A percentile compares a stretch with the other conserved stretches of the same genome.
Conservation (phyloP, 2,888 invertebrate genomes). For the Torymus aiolomorphi region DNA sequence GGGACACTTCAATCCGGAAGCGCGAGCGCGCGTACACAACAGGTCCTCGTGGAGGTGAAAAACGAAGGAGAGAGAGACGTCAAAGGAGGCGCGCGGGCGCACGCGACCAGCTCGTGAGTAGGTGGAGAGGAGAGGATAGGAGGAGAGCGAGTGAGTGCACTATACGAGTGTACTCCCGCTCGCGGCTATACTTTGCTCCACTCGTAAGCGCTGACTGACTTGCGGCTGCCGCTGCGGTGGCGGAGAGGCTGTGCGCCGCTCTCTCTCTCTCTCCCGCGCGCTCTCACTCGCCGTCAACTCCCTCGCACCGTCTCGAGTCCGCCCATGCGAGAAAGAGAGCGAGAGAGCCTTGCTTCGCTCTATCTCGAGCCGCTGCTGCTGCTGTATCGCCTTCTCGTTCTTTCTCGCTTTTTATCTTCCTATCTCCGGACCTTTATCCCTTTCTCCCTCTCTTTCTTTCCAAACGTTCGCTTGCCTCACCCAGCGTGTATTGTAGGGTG, state of each 20-base stretch:
- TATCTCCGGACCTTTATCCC: too few species aligned
- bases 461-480: too few species aligned
- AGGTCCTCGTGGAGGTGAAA: too few species aligned
- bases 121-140: not conserved
- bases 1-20: constrained; percentile 12
- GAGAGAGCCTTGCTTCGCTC: not conserved
- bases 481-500: too few species aligned
- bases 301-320: constrained; percentile 59
- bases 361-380: not conserved
- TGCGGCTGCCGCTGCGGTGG: not conserved
- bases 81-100: too few species aligned
- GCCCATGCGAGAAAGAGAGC: constrained; percentile 22
- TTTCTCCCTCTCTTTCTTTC: too few species aligned
- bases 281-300: constrained; percentile 58
- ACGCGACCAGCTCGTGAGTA: not conserved
- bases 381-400: constrained; percentile 13
- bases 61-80: not conserved
- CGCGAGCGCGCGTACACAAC: not conserved
- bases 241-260: not conserved
- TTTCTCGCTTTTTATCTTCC: not conserved
- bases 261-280: not conserved
- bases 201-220: constrained; percentile 30
- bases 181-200: constrained; percentile 34
- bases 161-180: not conserved
- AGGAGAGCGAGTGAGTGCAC: constrained; percentile 18